Evolutionary conservation across 2,797 vertebrate genomes (phyloP), one percentile per base, ranked within the genome.

Genomic region (Taeniopygia guttata): DNA sequence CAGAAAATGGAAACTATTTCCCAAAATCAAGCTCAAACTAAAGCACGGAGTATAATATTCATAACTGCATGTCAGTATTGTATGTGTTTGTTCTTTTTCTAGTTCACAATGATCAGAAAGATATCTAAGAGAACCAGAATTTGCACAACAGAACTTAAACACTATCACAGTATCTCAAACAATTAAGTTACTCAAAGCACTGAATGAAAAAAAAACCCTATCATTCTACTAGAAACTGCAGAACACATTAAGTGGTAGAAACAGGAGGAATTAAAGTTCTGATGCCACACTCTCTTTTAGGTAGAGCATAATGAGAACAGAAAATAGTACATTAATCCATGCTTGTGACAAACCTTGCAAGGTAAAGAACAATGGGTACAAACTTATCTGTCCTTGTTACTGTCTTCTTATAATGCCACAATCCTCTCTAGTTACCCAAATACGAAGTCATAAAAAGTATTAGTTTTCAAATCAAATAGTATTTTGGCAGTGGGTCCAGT

Each of bases 321-420:
- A 96, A 96, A 96, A 95, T 86, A 96, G 43, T 49, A 91, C 34
- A 83, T 90, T 91, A 95, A 91, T 96, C 77, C 70, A 62, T 86
- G 94, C 56, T 85, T 78, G 51, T 85, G 75, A 94, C 81, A 94
- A 83, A 84, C 30, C 9, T 70, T 92, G 32, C 76, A 72, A 91
- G 26, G 51, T 56, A 96, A 96, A 93, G 80, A 62, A 52, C 45
- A 93, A 25, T 32, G 8, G 22, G 69, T 85, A 38, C 43, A 93
- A 87, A 78, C 9, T 62, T 43, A 80, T 72, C n/a, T 84, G 45
- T 89, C 79, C 76, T 84, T 92, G 69, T 73, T 86, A 59, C 25
- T 52, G 26, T 59, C 68, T 78, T 85, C 34, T 46, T 93, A 23
- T 58, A 94, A 67, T 87, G 84, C 30, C 92, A 74, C 9, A 5